Evolutionary conservation across 1,140 invertebrate species (phyloP), one percentile per base, ranked within the genome.

Genomic region (Battus philenor): DNA sequence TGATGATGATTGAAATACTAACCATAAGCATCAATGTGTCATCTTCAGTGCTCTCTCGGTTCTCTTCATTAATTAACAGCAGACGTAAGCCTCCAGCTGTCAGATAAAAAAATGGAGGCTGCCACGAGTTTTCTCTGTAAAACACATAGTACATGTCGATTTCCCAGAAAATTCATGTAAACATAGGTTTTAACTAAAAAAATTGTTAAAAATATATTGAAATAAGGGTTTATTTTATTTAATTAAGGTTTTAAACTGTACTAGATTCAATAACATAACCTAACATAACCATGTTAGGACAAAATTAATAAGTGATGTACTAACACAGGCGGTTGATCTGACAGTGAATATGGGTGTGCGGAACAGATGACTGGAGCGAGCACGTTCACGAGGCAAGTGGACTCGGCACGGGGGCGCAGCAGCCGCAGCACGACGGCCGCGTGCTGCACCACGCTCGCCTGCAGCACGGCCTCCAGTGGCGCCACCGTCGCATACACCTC

Each of bases 401-500:
- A 41, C 0, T 32, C 1, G 65, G 63, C 17, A 45, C 31, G 10
- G 70, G 43, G 26, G 60, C 61, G 3, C 7, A 39, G 36, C 20
- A 39, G 36, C 0, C 48, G 38, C 3, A 64, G 0, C 22, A 70
- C 50, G 4, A 49, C 20, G 4, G 57, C 31, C 2, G 67, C 18
- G 1, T 66, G 57, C 1, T 74, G 60, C 6, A 81, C 8, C 5
- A 71, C 30, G 5, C 16, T 33, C 1, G 73, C 65, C 12, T 60
- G 68, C 9, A 82, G 0, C 2, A 73, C 50, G 0, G 39, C 66
- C 18, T 82, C 78, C 4, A 82, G 38, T 0, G 75, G 69, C 7
- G 72, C 73, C 2, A 79, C 29, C 0, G 66, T 71, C 3, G 59
- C 72, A 44, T 66, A 76, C 13, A 82, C 58, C 38, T 82, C 78